These are phyloP conservation scores for Ommatoiulus sabulosus DNA, from an alignment of 2,888 invertebrate genomes.

Conservation along the genomic window DNA sequence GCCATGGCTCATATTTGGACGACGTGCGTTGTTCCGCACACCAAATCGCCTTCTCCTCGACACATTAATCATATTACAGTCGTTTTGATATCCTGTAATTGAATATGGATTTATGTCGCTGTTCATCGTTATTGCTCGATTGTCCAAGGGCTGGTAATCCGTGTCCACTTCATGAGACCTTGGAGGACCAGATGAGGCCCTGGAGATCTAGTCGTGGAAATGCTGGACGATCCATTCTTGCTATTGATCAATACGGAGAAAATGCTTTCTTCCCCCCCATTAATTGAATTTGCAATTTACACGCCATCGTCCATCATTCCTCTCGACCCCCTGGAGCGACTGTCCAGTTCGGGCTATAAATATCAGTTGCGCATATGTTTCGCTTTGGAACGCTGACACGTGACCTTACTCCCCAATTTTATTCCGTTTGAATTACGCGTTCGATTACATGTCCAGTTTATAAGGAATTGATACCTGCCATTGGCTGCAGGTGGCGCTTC, in stretches of 20 bases:
- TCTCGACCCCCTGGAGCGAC: not conserved
- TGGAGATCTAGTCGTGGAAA: not conserved
- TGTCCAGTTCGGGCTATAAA: not conserved
- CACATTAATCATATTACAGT: not conserved
- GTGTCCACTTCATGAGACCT: not conserved
- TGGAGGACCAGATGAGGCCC: not conserved
- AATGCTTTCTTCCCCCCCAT: not conserved
- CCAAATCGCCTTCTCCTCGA: not conserved
- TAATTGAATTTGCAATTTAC: slow-evolving; percentile 14
- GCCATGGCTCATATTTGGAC: not conserved
- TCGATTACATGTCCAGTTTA: too few species aligned
- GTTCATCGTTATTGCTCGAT: not conserved
- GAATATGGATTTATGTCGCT: not conserved
- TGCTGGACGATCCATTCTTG: not conserved
- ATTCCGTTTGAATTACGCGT: not conserved
- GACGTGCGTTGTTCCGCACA: not conserved
- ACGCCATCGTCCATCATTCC: not conserved
- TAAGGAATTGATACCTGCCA: too few species aligned
- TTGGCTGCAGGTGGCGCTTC: too few species aligned
- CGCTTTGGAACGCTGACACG: not conserved
- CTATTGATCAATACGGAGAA: not conserved
- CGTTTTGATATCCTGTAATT: not conserved
- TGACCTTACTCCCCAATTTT: not conserved
- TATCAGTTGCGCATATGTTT: not conserved
- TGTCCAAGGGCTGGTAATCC: not conserved